Percentiles rank a stretch among this genome's conserved stretches.
Conservation (phyloP, 2,888 invertebrate species). For the Cenopis cana region DNA sequence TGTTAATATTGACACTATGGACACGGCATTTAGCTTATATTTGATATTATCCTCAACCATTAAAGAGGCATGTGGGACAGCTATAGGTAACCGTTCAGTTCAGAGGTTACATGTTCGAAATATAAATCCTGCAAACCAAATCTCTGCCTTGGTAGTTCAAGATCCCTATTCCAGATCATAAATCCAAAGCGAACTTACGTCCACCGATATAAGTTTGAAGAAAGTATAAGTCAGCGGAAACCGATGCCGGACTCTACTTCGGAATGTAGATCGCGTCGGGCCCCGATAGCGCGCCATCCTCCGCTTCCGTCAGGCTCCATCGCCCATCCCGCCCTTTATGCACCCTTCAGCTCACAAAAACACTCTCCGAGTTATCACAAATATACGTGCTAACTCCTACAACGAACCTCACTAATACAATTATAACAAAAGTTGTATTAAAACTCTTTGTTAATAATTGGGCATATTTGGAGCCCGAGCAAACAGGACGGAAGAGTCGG, state of each 20-base stretch:
- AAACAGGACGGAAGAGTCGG: constrained; percentile 16
- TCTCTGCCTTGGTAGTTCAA: background rate
- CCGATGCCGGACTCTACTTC: background rate
- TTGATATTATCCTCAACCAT: no score
- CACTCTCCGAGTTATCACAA: background rate
- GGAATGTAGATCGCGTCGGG: background rate
- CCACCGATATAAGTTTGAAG: background rate
- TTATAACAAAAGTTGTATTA: constrained; percentile 5
- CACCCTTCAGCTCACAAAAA: background rate
- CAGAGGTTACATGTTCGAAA: background rate
- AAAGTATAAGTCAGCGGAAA: background rate
- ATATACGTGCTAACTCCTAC: background rate
- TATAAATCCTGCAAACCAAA: background rate
- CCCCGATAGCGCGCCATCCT: background rate
- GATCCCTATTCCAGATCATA: constrained; percentile 1
- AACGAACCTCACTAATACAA: background rate
- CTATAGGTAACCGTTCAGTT: background rate
- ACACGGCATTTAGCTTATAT: no score
- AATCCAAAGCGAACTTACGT: background rate
- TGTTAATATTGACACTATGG: no score
- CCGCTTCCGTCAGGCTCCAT: background rate
- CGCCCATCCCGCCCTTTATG: background rate
- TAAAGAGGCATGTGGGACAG: no score
- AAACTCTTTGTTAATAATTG: constrained; percentile 25
- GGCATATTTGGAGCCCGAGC: constrained; percentile 14